Evolutionary conservation across 2,888 invertebrate species (phyloP), one percentile per base, ranked within the genome.

Genomic region (Drosophila histrio): DNA sequence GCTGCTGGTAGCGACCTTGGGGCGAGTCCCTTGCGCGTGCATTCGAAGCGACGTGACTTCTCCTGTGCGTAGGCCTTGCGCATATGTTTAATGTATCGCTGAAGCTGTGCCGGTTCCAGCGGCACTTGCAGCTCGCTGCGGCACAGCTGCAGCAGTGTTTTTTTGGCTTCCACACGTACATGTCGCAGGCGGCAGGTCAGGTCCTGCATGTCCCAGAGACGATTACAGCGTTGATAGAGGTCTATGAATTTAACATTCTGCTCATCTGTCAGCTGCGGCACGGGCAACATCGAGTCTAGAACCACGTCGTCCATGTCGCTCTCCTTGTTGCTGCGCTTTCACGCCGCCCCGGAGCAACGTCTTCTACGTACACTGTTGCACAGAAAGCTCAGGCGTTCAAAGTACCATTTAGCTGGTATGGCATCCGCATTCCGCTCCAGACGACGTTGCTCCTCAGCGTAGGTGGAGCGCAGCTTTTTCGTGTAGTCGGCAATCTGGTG

Each of bases 121-220:
- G 46, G 7, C 1, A 71, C 26, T 6, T 58, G n/a, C 11, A 75
- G 21, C 39, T 74, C 61, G 6, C 15, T 39, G 53, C 39, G 49
- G 28, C 73, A 76, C 32, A 76, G 43, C 34, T 71, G 49, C 34
- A 74, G 32, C 26, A 73, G 39, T 19, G 19, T 30, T 26, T 70
- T 24, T 30, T 54, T 50, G 43, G 73, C 71, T 26, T 19, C 62
- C 17, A 56, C 17, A 2, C 75, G 77, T 1, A 77, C 64, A 6
- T 57, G 34, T 1, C 63, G 36, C 38, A 65, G 47, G 0, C 69
- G 77, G 9, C 74, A 75, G 24, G 32, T 49, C 56, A 72, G 17
- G 22, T 72, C 62, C 41, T 62, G 64, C 73, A 69, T 77, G 13
- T 77, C 61, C 75, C 73, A 76, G 8, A 32, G 44, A 0, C 24